Evolutionary conservation across 2,797 vertebrate genomes (phyloP).

Genomic region (Amblyraja radiata): DNA sequence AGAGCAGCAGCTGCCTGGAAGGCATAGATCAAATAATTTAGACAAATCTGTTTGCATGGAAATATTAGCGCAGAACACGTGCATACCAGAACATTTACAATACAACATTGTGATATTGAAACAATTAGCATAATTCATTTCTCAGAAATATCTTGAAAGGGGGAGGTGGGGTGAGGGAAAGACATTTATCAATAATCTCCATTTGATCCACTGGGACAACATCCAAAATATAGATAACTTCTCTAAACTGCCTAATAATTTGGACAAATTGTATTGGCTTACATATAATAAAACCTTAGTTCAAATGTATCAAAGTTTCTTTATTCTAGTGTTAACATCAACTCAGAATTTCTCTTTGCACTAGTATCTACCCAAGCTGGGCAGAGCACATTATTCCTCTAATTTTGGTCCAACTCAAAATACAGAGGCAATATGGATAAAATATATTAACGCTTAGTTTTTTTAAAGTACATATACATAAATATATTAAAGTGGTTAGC

Average conservation of each 20-base stretch:
- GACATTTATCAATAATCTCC: background rate
- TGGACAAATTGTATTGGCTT: background rate
- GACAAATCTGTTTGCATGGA: slow-evolving; percentile 33
- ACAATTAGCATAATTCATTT: slow-evolving; percentile 11
- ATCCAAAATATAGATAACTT: background rate
- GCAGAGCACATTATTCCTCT: background rate
- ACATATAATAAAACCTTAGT: background rate
- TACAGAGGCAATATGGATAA: background rate
- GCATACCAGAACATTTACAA: slow-evolving; percentile 28
- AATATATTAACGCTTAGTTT: slow-evolving; percentile 11
- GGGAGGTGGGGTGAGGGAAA: background rate
- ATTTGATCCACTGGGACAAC: background rate
- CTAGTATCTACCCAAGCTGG: background rate
- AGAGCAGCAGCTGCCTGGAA: slow-evolving; percentile 23
- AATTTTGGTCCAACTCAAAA: background rate
- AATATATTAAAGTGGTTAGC: background rate
- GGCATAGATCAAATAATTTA: slow-evolving; percentile 1
- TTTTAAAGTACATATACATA: slow-evolving; percentile 23
- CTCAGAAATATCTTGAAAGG: background rate
- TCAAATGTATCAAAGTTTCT: background rate
- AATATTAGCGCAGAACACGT: slow-evolving; percentile 28
- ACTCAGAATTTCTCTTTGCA: background rate
- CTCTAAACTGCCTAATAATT: background rate
- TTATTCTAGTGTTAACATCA: background rate
- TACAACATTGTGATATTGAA: slow-evolving; percentile 31